A percentile compares a stretch with the other conserved stretches of the same genome.
Evolutionary conservation across 2,888 invertebrate species (phyloP).

Genomic region (Cinara cedri): DNA sequence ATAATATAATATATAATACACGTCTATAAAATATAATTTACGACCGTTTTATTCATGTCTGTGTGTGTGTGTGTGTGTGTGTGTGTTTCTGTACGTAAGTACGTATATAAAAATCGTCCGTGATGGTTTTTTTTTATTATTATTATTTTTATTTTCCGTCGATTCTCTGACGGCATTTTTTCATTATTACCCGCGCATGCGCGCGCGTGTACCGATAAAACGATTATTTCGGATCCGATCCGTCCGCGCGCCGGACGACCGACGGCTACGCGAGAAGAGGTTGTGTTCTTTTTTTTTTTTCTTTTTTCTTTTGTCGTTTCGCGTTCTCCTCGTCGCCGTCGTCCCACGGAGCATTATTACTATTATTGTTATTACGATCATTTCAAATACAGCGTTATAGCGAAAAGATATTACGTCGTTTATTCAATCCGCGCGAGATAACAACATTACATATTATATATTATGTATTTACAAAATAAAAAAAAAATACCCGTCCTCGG

Average conservation of each 20-base stretch:
- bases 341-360: no score
- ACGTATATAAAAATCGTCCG: constrained; percentile 14
- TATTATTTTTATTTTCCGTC: constrained; percentile 3
- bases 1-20: not conserved
- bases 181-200: constrained; percentile 17
- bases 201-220: constrained; percentile 15
- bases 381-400: no score
- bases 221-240: constrained; percentile 32
- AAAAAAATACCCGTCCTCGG: no score
- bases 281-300: constrained; percentile 8
- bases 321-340: no score
- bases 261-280: not conserved
- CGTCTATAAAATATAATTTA: constrained; percentile 55
- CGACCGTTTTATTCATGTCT: constrained; percentile 47
- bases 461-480: no score
- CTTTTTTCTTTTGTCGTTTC: not conserved
- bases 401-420: no score
- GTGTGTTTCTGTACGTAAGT: no score
- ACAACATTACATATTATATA: no score
- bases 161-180: constrained; percentile 42
- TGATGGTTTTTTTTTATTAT: not conserved
- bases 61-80: no score
- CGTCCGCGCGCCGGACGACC: not conserved
- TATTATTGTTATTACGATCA: no score
- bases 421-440: no score